Percentiles rank a stretch among this genome's conserved stretches.
Evolutionary conservation across 1,140 invertebrate species (phyloP).

Genomic region (Meloidogyne chitwoodi): DNA sequence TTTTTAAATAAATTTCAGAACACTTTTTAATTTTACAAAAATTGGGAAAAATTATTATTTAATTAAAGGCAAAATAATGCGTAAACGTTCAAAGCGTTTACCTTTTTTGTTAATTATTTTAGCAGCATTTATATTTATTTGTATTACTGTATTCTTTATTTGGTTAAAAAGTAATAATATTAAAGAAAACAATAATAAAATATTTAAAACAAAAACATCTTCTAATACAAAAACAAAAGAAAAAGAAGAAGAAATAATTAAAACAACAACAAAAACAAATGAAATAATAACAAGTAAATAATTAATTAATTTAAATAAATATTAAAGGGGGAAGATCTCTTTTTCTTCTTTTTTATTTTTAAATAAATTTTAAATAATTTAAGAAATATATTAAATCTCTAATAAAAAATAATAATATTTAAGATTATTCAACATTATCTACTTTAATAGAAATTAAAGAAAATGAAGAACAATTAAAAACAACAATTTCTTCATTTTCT

Average conservation of each 20-base stretch:
- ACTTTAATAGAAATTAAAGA: neutral
- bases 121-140: neutral
- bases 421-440: neutral
- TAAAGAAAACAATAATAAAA: too few relatives aligned
- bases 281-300: neutral
- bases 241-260: neutral
- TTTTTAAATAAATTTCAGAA: neutral
- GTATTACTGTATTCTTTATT: slow-evolving; percentile 8
- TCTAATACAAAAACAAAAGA: neutral
- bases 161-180: slow-evolving; percentile 5
- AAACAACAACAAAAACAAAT: neutral
- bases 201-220: too few relatives aligned
- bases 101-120: slow-evolving; percentile 11
- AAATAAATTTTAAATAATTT: too few relatives aligned
- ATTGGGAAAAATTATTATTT: neutral
- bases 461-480: neutral
- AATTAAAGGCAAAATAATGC: neutral
- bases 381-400: too few relatives aligned
- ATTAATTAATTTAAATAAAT: neutral
- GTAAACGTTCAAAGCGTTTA: slow-evolving; percentile 2
- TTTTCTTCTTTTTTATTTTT: too few relatives aligned
- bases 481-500: neutral
- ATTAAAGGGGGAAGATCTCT: neutral
- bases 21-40: neutral
- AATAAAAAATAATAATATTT: neutral